These are phyloP conservation scores for Diplazon laetatorius DNA, from an alignment of 2,888 invertebrate genomes.

Conservation along the genomic window DNA sequence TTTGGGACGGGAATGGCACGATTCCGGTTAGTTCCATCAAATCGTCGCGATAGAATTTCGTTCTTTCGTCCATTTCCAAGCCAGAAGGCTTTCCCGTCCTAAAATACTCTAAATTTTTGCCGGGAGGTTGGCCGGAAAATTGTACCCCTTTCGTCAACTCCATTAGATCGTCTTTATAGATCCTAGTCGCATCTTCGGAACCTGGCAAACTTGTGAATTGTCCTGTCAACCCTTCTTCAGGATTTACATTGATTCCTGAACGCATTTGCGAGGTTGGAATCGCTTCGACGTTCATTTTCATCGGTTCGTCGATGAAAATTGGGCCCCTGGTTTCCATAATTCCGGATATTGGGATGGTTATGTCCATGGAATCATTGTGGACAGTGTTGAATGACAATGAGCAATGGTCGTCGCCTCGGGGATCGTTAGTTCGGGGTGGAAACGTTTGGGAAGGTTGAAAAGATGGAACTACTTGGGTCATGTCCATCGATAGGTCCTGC, in stretches of 20 bases:
- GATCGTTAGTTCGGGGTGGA: not conserved
- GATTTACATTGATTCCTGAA: not conserved
- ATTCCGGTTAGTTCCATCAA: constrained; percentile 63
- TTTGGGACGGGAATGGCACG: constrained; percentile 14
- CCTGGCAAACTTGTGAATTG: not conserved
- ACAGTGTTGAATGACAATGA: not conserved
- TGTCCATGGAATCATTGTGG: constrained; percentile 62
- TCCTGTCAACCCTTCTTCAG: not conserved
- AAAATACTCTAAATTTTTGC: too few relatives aligned
- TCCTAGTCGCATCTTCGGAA: not conserved
- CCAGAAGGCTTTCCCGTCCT: too few relatives aligned
- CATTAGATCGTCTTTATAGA: constrained; percentile 50
- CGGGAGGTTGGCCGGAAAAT: too few relatives aligned
- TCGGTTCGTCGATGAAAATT: constrained; percentile 50
- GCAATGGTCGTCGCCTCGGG: not conserved
- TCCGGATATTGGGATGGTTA: constrained; percentile 57
- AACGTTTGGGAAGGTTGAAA: not conserved
- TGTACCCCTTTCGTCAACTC: constrained; percentile 55
- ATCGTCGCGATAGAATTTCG: constrained; percentile 38
- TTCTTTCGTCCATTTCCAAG: not conserved
- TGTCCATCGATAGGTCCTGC: constrained; percentile 55
- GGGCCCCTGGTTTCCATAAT: not conserved
- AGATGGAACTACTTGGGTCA: constrained; percentile 49
- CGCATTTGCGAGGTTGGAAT: not conserved
- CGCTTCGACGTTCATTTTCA: constrained; percentile 59